A percentile compares a stretch with the other conserved stretches of the same genome.
These are phyloP conservation scores for Speoplatyrhinus poulsoni DNA, from an alignment of 2,113 vertebrate species.

Conservation along the genomic window DNA sequence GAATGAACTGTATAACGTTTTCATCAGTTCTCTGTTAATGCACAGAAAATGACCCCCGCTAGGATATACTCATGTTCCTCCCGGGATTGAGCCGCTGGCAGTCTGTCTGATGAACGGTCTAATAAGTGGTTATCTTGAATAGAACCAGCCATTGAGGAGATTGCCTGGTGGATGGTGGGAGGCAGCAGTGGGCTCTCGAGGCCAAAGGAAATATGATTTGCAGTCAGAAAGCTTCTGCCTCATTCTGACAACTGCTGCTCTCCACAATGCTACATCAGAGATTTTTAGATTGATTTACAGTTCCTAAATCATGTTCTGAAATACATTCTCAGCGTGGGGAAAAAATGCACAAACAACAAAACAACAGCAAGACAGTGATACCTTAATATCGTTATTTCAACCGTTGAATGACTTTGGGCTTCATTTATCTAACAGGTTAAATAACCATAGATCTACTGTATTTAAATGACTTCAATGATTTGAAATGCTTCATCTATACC, in stretches of 20 bases:
- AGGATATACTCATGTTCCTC: slow-evolving; percentile 53
- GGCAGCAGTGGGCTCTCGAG: slow-evolving; percentile 39
- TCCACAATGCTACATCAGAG: slow-evolving; percentile 8
- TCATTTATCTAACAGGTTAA: slow-evolving; percentile 46
- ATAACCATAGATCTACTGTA: slow-evolving; percentile 29
- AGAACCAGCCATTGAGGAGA: slow-evolving; percentile 44
- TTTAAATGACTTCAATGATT: not conserved
- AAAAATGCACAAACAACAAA: no score
- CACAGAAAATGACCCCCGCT: slow-evolving; percentile 18
- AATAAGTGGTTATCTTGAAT: slow-evolving; percentile 64
- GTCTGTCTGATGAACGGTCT: slow-evolving; percentile 51
- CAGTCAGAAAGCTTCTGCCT: slow-evolving; percentile 51
- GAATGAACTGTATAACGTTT: not conserved
- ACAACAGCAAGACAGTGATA: no score
- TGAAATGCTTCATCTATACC: not conserved
- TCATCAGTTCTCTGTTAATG: not conserved
- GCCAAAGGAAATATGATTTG: slow-evolving; percentile 47
- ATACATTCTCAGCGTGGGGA: not conserved
- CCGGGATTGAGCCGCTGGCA: slow-evolving; percentile 35
- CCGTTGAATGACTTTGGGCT: slow-evolving; percentile 37
- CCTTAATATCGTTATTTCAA: not conserved
- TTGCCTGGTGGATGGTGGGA: slow-evolving; percentile 48
- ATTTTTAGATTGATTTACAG: slow-evolving; percentile 2
- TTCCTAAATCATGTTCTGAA: slow-evolving; percentile 11
- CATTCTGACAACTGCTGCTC: slow-evolving; percentile 59